Base-by-base conservation (phyloP, 2,797 vertebrate species). In the Epinephelus awoara region DNA sequence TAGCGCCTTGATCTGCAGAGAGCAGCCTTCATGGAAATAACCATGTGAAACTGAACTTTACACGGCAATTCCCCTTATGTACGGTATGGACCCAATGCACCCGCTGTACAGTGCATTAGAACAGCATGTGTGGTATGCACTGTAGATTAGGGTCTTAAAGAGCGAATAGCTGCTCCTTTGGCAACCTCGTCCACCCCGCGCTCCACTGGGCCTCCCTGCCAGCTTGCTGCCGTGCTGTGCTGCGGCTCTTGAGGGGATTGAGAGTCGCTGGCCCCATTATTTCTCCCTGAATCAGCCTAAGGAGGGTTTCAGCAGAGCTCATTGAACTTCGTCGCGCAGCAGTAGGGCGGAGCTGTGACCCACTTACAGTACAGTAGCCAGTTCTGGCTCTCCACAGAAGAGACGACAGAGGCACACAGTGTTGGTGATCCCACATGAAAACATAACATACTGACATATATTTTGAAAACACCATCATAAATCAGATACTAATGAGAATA, bases 261-360 rank as follows among this genome's bases (percentile, higher is more conserved):
- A 63, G 85, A 87, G 88, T 80, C 40, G 67, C 78, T 93, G 93
- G 84, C 90, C 92, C 87, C 89, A 92, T 92, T 94, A 91, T 90
- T 92, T 93, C 93, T 87, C 90, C 91, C 87, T 84, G 89, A 92
- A 93, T 94, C 92, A 92, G 92, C 86, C 93, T 88, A 80, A 91
- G 88, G 89, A 92, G 68, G 83, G 85, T 82, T 89, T 92, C 85
- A 89, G 84, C 47, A 67, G 5, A 69, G 72, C 87, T 91, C 85
- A 82, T 18, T 86, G 82, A 86, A 75, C 81, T 83, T 75, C 19
- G 18, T 63, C 38, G 65, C 17, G 17, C 69, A 74, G 66, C 82
- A 55, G 77, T 78, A 70, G 46, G 81, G 85, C 42, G 70, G 79
- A 87, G 81, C 81, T 68, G 68, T 92, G 91, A 93, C 91, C 91